phyloP scores from a whole-genome alignment of 64 coral and sea anemone genomes.

The Montipora efflorescens region DNA sequence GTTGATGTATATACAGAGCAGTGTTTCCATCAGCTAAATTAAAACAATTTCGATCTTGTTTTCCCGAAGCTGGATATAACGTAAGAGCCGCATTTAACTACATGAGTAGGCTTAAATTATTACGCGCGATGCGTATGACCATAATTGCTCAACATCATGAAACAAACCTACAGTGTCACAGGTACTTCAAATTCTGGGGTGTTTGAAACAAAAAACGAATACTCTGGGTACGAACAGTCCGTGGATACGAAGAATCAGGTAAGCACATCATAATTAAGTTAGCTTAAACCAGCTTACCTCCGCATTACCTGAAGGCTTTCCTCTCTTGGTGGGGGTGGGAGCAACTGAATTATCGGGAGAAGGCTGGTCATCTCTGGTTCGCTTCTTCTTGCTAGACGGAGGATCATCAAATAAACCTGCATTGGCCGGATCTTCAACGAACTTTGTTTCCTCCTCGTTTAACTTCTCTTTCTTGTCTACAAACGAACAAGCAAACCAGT shows the following conservation, averaged over 20 bases:
- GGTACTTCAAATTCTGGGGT: not conserved
- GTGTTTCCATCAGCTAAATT: not conserved
- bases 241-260: not conserved
- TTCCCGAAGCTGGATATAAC: slow-evolving; percentile 1
- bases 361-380: too few relatives aligned
- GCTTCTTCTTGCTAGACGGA: not conserved
- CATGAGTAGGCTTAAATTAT: not conserved
- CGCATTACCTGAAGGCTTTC: too few relatives aligned
- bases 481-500: too few relatives aligned
- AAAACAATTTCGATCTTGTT: not conserved
- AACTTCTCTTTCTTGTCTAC: too few relatives aligned
- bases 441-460: not conserved
- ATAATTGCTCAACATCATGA: not conserved
- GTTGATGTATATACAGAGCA: not conserved
- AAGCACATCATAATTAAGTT: not conserved
- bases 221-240: not conserved
- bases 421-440: slow-evolving; percentile 4
- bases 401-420: not conserved
- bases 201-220: not conserved
- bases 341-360: too few relatives aligned
- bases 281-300: not conserved
- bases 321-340: too few relatives aligned
- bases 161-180: too few relatives aligned
- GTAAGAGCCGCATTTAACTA: not conserved
- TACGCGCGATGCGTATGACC: not conserved